phyloP scores from a whole-genome alignment of 2,888 invertebrate genomes.

The Aspidapion aeneum region DNA sequence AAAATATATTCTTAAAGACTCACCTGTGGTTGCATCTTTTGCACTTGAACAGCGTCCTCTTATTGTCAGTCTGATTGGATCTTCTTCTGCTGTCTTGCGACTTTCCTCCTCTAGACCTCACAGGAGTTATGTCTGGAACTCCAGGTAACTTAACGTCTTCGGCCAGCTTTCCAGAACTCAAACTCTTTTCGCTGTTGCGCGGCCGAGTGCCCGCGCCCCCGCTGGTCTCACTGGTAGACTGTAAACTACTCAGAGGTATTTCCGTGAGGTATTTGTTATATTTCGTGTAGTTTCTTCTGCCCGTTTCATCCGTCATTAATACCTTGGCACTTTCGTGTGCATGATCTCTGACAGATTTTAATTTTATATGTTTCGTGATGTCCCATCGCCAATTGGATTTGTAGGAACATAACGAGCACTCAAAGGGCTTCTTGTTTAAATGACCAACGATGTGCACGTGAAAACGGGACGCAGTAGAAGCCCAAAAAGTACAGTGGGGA shows the following conservation, averaged over 20 bases:
- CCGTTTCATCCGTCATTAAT: constrained; percentile 88
- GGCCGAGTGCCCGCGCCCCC: constrained; percentile 46
- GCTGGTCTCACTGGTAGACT: constrained; percentile 42
- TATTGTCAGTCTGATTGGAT: constrained; percentile 52
- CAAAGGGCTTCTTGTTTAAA: constrained; percentile 89
- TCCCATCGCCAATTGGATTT: constrained; percentile 97
- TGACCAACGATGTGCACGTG: constrained; percentile 94
- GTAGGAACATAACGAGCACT: constrained; percentile 91
- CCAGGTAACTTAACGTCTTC: neutral
- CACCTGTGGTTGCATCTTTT: constrained; percentile 86
- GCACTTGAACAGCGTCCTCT: constrained; percentile 83
- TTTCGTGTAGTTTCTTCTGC: constrained; percentile 86
- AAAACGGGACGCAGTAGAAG: constrained; percentile 87
- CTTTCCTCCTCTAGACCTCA: neutral
- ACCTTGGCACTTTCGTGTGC: constrained; percentile 79
- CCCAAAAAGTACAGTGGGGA: constrained; percentile 90
- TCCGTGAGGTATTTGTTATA: constrained; percentile 85
- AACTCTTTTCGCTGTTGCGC: constrained; percentile 36
- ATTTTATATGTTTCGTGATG: constrained; percentile 91
- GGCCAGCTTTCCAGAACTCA: neutral
- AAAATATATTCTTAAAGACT: too few species aligned
- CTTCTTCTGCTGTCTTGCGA: too few species aligned
- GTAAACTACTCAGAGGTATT: constrained; percentile 43
- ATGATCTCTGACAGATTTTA: constrained; percentile 82
- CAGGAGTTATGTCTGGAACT: neutral